Evolutionary conservation across 2,888 invertebrate genomes (phyloP), one percentile per base, ranked within the genome.

Genomic region (Spodoptera littoralis): DNA sequence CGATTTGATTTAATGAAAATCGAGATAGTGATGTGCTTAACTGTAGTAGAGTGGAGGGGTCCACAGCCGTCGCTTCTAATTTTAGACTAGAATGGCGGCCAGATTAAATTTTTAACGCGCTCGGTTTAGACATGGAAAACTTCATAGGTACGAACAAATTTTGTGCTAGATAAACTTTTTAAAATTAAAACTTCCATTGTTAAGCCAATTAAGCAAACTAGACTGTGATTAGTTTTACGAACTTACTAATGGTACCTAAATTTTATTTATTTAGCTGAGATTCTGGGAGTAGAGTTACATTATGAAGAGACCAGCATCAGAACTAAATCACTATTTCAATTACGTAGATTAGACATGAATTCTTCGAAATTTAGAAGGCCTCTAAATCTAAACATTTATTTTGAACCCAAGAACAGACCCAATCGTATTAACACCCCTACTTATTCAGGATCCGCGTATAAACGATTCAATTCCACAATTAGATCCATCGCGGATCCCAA

Each of bases 101-200:
- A 54, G 78, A 77, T 77, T 59, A 74, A 76, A 77, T 66, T 74
- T 77, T 79, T 79, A 79, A 74, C 62, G 61, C 51, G 53, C 55
- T 66, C 65, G 54, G 70, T 59, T 64, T 65, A 48, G 67, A 66
- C 68, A 64, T 63, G 59, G 61, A 66, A 61, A 73, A 66, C 68
- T 72, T 74, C 54, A 62, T 65, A 73, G 60, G 64, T 45, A 61
- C 49, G 51, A 65, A 64, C 63, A 67, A 66, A 63, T 60, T 76
- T 77, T 74, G 56, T 60, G 55, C 61, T 65, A 57, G 36, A 46
- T 27, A 60, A 50, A 65, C 43, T 74, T 73, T 77, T 62, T 36
- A 70, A 27, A 27, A 73, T 73, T 70, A 70, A 72, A 72, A 66
- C 52, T 60, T 13, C 36, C 61, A 55, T 66, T 63, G 62, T 65